Evolutionary conservation across 2,113 vertebrate genomes (phyloP).

Genomic region (Chlorocebus sabaeus): DNA sequence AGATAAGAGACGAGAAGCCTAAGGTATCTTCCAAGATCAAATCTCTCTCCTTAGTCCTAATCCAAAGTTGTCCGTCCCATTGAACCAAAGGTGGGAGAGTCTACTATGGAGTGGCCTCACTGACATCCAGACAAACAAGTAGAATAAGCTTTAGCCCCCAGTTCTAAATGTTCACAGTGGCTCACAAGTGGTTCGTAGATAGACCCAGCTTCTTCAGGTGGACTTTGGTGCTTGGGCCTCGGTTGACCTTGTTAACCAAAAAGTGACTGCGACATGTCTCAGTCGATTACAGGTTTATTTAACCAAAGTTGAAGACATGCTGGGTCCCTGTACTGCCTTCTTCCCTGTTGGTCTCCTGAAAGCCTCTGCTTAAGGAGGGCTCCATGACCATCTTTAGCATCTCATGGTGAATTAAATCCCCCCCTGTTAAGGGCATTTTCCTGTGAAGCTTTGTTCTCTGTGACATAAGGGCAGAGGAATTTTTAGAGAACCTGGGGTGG

Average conservation of each 20-base stretch:
- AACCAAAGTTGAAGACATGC: too few relatives aligned
- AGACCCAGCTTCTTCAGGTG: background rate
- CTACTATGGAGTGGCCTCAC: background rate
- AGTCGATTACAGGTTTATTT: too few relatives aligned
- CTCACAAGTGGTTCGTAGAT: background rate
- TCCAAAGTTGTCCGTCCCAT: background rate
- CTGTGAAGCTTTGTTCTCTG: background rate
- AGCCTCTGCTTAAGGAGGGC: background rate
- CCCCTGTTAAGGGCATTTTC: background rate
- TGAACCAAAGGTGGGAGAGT: background rate
- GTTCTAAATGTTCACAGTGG: background rate
- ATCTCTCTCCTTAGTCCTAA: background rate
- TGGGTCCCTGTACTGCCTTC: too few relatives aligned
- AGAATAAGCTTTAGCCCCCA: background rate
- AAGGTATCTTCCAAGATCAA: background rate
- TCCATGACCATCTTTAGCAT: background rate
- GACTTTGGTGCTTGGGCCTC: background rate
- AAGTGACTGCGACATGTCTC: too few relatives aligned
- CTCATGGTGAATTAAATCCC: background rate
- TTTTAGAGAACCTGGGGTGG: background rate
- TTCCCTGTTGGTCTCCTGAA: background rate
- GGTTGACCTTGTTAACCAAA: too few relatives aligned
- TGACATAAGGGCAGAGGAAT: background rate
- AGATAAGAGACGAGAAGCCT: background rate
- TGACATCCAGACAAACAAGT: background rate